phyloP scores from a whole-genome alignment of 2,113 vertebrate genomes.

The Azemiops feae region DNA sequence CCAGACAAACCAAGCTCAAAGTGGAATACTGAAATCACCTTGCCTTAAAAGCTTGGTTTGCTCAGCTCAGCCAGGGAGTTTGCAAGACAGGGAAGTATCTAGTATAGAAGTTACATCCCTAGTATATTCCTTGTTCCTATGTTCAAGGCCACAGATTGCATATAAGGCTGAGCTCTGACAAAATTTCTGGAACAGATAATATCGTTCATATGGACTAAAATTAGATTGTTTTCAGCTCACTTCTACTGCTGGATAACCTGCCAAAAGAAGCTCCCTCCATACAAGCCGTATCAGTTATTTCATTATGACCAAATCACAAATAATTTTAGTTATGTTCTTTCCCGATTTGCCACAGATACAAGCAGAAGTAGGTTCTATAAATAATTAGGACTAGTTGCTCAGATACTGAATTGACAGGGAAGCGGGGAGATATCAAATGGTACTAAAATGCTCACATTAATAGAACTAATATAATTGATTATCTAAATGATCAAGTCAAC shows the following conservation, averaged over 20 bases:
- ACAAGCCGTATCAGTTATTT: neutral
- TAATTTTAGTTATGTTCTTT: neutral
- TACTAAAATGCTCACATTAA: neutral
- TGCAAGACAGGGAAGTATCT: neutral
- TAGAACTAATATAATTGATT: neutral
- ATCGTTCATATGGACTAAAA: neutral
- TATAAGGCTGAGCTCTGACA: neutral
- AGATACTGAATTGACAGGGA: neutral
- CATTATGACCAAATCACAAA: neutral
- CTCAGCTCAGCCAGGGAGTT: neutral
- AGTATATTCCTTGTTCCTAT: neutral
- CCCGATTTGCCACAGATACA: neutral
- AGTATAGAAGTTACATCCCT: neutral
- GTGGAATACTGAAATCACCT: neutral
- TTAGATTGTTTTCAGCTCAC: neutral
- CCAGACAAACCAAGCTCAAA: neutral
- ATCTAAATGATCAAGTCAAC: neutral
- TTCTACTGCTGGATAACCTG: neutral
- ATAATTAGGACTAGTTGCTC: neutral
- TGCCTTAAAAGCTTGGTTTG: neutral
- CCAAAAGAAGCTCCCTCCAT: neutral
- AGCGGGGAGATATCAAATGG: neutral
- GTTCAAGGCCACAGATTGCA: neutral
- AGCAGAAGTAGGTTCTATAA: neutral
- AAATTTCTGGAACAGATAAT: neutral